Conservation (phyloP, 1,140 invertebrate species). For the Cydia amplana region DNA sequence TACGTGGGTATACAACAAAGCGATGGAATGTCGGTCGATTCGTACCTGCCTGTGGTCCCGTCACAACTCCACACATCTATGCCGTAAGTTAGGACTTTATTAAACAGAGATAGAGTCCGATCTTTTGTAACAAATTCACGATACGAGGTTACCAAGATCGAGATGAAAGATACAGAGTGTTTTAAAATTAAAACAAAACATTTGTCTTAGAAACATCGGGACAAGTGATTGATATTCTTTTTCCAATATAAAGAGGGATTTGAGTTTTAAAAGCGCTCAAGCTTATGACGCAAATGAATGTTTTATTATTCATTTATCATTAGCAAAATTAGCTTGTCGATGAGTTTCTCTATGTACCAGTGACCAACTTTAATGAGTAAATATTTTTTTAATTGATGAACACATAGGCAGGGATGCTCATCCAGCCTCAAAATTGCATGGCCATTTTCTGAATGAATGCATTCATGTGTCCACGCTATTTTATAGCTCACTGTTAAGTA, state of each 20-base stretch:
- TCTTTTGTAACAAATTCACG: too few species aligned
- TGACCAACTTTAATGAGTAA: too few species aligned
- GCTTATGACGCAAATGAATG: too few species aligned
- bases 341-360: too few species aligned
- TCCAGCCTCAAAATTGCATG: too few species aligned
- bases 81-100: conserved; percentile 6
- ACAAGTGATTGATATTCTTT: conserved; percentile 22
- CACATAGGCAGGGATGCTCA: too few species aligned
- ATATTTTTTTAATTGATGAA: too few species aligned
- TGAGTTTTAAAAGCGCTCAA: background rate
- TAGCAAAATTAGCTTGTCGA: too few species aligned
- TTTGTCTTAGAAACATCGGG: background rate
- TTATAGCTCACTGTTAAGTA: too few species aligned
- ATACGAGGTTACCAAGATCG: background rate
- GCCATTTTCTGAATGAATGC: too few species aligned
- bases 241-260: background rate
- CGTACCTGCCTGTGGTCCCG: conserved; percentile 43
- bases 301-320: too few species aligned
- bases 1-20: conserved; percentile 61
- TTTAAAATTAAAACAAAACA: conserved; percentile 28
- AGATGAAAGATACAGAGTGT: background rate
- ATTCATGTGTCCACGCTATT: too few species aligned
- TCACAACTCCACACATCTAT: background rate
- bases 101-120: background rate
- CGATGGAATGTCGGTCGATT: conserved; percentile 55